A percentile compares a stretch with the other conserved stretches of the same genome.
phyloP scores from a whole-genome alignment of 2,113 vertebrate species.

The Caretta caretta region DNA sequence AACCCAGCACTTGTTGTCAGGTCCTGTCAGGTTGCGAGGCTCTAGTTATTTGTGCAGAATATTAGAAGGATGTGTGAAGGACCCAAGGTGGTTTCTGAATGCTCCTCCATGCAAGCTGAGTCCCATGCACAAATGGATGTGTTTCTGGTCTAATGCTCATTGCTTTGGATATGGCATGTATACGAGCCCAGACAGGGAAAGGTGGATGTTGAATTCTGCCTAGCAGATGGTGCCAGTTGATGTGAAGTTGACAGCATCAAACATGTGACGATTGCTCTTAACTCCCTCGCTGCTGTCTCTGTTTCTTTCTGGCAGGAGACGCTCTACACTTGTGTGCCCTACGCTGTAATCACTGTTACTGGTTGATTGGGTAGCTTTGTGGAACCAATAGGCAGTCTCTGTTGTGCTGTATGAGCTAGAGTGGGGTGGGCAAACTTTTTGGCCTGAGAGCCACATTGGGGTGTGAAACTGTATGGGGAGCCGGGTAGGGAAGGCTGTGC shows the following conservation, averaged over 20 bases:
- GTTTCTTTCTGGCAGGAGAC: background rate
- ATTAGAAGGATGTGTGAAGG: background rate
- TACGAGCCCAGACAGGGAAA: background rate
- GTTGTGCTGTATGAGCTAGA: background rate
- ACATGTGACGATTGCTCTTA: background rate
- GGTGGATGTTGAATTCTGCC: background rate
- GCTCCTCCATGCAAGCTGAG: background rate
- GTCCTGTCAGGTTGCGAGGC: background rate
- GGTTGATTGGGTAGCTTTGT: background rate
- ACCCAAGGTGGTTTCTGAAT: background rate
- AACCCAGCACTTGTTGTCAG: background rate
- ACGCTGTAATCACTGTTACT: background rate
- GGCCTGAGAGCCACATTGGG: too few species aligned
- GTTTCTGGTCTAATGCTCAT: background rate
- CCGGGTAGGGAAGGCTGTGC: too few species aligned
- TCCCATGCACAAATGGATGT: background rate
- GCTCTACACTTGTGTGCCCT: fast-evolving
- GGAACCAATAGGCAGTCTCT: fast-evolving
- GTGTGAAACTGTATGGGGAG: too few species aligned
- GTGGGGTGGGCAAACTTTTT: too few species aligned
- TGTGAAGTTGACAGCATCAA: too few species aligned
- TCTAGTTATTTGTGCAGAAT: background rate
- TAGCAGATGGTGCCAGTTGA: background rate
- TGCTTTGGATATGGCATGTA: background rate
- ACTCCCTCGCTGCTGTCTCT: fast-evolving